Evolutionary conservation across 2,113 vertebrate species (phyloP).

Genomic region (Campylomormyrus tamandua): DNA sequence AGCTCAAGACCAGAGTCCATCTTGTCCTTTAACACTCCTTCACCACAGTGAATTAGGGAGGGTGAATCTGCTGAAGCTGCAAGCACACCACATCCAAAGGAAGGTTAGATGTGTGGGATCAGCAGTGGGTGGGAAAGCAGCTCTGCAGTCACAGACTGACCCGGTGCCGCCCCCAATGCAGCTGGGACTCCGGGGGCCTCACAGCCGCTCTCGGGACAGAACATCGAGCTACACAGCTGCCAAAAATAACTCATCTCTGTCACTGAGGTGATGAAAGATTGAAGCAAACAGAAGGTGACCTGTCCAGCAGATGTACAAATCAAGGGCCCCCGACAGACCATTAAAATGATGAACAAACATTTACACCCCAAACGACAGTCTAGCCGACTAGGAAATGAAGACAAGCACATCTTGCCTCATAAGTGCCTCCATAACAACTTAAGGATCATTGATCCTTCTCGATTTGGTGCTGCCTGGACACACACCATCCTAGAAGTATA

Average conservation of each 20-base stretch:
- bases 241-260: constrained; percentile 1
- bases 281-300: neutral
- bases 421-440: neutral
- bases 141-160: neutral
- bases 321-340: neutral
- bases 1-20: neutral
- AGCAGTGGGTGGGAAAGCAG: neutral
- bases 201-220: neutral
- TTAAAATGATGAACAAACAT: neutral
- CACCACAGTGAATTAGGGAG: neutral
- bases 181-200: neutral
- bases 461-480: neutral
- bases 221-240: neutral
- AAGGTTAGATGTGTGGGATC: neutral
- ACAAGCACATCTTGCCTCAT: neutral
- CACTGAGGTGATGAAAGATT: constrained; percentile 11
- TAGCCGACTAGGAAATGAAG: neutral
- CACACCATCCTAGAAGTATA: neutral
- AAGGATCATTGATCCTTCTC: neutral
- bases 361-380: neutral
- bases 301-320: neutral
- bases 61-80: neutral
- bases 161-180: neutral
- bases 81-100: neutral
- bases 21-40: neutral